These are phyloP conservation scores for Neosalanx taihuensis DNA, from an alignment of 2,797 vertebrate species.

Conservation along the genomic window DNA sequence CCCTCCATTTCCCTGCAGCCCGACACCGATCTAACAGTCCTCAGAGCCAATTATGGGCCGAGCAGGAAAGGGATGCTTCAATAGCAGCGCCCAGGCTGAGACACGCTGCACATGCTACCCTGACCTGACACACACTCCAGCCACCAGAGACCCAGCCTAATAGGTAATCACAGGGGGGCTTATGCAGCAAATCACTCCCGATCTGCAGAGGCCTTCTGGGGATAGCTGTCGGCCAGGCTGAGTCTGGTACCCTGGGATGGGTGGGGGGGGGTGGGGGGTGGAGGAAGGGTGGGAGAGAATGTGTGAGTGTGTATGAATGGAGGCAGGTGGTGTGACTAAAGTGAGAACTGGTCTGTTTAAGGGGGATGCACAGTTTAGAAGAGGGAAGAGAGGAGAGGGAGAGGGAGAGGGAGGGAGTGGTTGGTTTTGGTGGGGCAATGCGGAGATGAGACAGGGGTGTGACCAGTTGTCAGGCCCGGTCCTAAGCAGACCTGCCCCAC, in stretches of 20 bases:
- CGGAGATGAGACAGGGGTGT: slow-evolving; percentile 70
- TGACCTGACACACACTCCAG: slow-evolving; percentile 50
- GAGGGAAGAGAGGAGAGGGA: not conserved
- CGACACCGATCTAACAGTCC: slow-evolving; percentile 64
- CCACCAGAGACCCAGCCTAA: slow-evolving; percentile 65
- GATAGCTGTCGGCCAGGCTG: slow-evolving; percentile 60
- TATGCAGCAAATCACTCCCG: slow-evolving; percentile 65
- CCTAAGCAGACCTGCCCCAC: slow-evolving; percentile 80
- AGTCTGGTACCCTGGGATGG: slow-evolving; percentile 69
- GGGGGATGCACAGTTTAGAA: slow-evolving; percentile 65
- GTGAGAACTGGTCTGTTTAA: slow-evolving; percentile 83
- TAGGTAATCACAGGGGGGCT: slow-evolving; percentile 74
- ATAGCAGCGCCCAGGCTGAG: slow-evolving; percentile 41
- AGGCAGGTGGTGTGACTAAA: slow-evolving; percentile 99
- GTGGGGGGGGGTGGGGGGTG: slow-evolving; percentile 33
- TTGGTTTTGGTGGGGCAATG: slow-evolving; percentile 5
- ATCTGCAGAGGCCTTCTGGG: slow-evolving; percentile 59
- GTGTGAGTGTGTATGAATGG: slow-evolving; percentile 76
- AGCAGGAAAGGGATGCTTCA: slow-evolving; percentile 49
- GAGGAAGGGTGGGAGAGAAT: slow-evolving; percentile 19
- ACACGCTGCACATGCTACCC: slow-evolving; percentile 66
- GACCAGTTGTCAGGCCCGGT: slow-evolving; percentile 78
- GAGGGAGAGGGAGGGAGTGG: slow-evolving; percentile 57
- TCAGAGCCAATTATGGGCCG: slow-evolving; percentile 74
- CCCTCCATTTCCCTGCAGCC: slow-evolving; percentile 69